phyloP scores from a whole-genome alignment of 2,888 invertebrate genomes.

The Pediacus dermestoides region DNA sequence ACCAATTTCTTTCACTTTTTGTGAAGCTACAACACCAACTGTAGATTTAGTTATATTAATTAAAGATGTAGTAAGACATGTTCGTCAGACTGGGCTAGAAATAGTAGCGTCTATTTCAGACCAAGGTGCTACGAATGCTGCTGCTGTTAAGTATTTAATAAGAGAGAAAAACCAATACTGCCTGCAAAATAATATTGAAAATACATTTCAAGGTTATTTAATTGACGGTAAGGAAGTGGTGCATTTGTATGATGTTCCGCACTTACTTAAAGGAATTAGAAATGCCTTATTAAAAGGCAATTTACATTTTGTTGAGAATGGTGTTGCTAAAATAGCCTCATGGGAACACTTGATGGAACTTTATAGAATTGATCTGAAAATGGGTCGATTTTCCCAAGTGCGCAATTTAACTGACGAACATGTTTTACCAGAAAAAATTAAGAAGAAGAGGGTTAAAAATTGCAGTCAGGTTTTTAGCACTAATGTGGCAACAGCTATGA shows the following conservation, averaged over 20 bases:
- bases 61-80: constrained; percentile 20
- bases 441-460: constrained; percentile 19
- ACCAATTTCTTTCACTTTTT: constrained; percentile 25
- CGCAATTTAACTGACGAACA: constrained; percentile 20
- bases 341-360: constrained; percentile 17
- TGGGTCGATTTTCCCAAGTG: constrained; percentile 14
- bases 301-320: constrained; percentile 16
- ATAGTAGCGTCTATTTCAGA: constrained; percentile 34
- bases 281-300: constrained; percentile 21
- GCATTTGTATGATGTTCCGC: constrained; percentile 25
- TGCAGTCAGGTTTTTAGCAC: constrained; percentile 23
- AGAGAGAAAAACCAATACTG: constrained; percentile 19
- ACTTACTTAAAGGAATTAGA: constrained; percentile 23
- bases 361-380: constrained; percentile 14
- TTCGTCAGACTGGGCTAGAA: constrained; percentile 22
- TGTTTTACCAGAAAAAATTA: constrained; percentile 17
- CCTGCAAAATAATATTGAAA: constrained; percentile 12
- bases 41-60: constrained; percentile 19
- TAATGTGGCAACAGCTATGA: constrained; percentile 17
- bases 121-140: constrained; percentile 31
- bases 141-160: constrained; percentile 24
- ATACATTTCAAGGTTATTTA: constrained; percentile 19
- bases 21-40: constrained; percentile 19
- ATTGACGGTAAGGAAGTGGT: constrained; percentile 22
- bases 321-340: constrained; percentile 16